These are phyloP conservation scores for Cephus pulcher DNA, from an alignment of 2,888 invertebrate species.

Conservation along the genomic window DNA sequence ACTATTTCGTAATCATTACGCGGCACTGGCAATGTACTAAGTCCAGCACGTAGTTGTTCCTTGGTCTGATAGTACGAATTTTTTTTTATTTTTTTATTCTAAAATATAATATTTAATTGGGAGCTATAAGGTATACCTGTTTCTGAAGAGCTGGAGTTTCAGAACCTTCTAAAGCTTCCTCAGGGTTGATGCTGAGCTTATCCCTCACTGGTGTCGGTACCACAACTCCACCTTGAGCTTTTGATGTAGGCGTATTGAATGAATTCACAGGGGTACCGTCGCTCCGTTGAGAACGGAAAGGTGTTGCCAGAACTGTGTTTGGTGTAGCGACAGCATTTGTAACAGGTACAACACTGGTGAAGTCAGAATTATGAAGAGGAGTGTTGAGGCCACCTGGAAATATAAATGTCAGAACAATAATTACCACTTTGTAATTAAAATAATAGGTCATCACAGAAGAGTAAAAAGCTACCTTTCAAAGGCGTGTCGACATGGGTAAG, in stretches of 20 bases:
- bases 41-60: conserved; percentile 80
- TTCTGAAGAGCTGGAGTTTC: conserved; percentile 81
- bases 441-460: background rate
- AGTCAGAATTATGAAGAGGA: conserved; percentile 90
- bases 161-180: conserved; percentile 79
- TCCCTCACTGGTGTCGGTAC: conserved; percentile 85
- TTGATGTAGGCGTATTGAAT: conserved; percentile 71
- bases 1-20: conserved; percentile 99
- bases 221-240: conserved; percentile 69
- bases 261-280: conserved; percentile 69
- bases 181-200: conserved; percentile 94
- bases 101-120: background rate
- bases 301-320: conserved; percentile 90
- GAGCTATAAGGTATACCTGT: conserved; percentile 67
- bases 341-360: conserved; percentile 84
- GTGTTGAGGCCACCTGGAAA: conserved; percentile 88
- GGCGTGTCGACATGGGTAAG: conserved; percentile 98
- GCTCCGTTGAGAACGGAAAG: conserved; percentile 80
- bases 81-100: conserved; percentile 6
- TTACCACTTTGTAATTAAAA: background rate
- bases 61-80: conserved; percentile 68
- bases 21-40: conserved; percentile 87
- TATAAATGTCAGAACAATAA: conserved; percentile 1
- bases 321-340: conserved; percentile 82
- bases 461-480: conserved; percentile 73